phyloP scores from a whole-genome alignment of 2,797 vertebrate genomes.

The Alcedo atthis region DNA sequence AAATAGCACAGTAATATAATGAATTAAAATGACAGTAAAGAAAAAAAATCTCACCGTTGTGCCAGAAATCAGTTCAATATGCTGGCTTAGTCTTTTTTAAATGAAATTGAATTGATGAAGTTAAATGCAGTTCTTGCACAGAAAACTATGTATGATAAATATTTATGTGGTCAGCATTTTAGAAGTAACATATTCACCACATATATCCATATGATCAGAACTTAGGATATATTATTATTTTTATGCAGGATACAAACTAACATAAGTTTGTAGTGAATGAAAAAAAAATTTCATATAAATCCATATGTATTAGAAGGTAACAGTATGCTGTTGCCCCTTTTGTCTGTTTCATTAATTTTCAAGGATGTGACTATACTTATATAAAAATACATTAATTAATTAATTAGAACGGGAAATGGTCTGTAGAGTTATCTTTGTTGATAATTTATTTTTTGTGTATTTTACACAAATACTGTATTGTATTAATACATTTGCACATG shows the following conservation, averaged over 20 bases:
- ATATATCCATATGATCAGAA: not conserved
- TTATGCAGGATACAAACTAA: not conserved
- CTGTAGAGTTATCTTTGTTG: not conserved
- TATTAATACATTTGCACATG: not conserved
- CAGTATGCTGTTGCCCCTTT: not conserved
- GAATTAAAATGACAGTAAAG: slow-evolving; percentile 69
- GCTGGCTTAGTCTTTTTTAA: slow-evolving; percentile 70
- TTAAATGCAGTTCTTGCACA: slow-evolving; percentile 40
- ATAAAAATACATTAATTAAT: not conserved
- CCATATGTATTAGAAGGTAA: not conserved
- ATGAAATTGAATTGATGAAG: slow-evolving; percentile 70
- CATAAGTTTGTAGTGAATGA: not conserved
- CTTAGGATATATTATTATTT: not conserved
- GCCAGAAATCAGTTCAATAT: slow-evolving; percentile 68
- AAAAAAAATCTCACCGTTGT: slow-evolving; percentile 36
- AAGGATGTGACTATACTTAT: not conserved
- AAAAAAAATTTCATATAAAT: not conserved
- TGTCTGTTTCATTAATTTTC: not conserved
- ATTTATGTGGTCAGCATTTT: slow-evolving; percentile 63
- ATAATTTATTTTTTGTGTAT: not conserved
- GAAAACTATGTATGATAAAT: slow-evolving; percentile 63
- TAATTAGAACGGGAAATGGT: not conserved
- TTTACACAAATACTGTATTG: not conserved
- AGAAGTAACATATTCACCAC: slow-evolving; percentile 46
- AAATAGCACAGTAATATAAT: slow-evolving; percentile 63